A percentile compares a stretch with the other conserved stretches of the same genome.
phyloP scores from a whole-genome alignment of 2,888 invertebrate genomes.

The Tachina lurida region DNA sequence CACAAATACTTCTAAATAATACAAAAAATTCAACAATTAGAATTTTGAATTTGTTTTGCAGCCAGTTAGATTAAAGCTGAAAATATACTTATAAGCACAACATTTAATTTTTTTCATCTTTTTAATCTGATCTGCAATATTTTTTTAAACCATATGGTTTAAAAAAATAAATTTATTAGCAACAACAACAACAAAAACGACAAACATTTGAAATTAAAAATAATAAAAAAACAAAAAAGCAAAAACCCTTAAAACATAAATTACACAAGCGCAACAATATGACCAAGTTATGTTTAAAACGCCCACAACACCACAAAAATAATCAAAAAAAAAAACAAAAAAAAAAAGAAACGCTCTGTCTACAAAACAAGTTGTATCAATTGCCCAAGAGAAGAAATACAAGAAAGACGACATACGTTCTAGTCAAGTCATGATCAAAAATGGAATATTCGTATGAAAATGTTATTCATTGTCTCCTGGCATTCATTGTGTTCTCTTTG shows the following conservation, averaged over 20 bases:
- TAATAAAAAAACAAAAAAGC: constrained; percentile 58
- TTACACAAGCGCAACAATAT: constrained; percentile 76
- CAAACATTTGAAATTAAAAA: constrained; percentile 47
- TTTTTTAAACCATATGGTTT: constrained; percentile 74
- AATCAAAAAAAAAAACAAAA: constrained; percentile 19
- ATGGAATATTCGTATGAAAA: constrained; percentile 1
- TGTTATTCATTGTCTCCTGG: constrained; percentile 18
- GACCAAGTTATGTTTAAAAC: constrained; percentile 77
- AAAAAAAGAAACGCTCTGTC: constrained; percentile 38
- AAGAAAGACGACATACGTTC: constrained; percentile 72
- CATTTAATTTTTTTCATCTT: neutral
- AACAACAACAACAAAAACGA: constrained; percentile 44
- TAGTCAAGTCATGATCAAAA: constrained; percentile 67
- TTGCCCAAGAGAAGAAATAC: constrained; percentile 71
- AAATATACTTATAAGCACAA: neutral
- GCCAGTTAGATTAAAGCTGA: constrained; percentile 5
- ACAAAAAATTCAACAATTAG: neutral
- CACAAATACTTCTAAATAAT: neutral
- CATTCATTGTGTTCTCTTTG: constrained; percentile 27
- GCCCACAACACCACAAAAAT: constrained; percentile 75
- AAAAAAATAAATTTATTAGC: constrained; percentile 60
- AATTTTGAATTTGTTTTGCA: neutral
- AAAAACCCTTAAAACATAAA: constrained; percentile 72
- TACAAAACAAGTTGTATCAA: constrained; percentile 43
- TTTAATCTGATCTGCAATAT: constrained; percentile 1